Base-by-base conservation (phyloP, 2,888 invertebrate species). In the Cosmorhoe ocellata region DNA sequence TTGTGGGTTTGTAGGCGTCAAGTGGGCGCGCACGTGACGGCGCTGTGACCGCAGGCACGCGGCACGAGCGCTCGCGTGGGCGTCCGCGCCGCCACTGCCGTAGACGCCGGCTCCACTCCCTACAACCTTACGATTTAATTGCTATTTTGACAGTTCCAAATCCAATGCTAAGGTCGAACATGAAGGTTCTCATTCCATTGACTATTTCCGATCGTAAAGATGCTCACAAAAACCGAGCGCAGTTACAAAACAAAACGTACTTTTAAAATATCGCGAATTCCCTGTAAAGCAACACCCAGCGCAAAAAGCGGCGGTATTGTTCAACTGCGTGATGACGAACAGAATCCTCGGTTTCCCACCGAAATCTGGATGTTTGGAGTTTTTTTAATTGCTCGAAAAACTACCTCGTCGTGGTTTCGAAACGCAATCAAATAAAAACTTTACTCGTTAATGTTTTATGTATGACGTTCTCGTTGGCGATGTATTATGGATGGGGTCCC, bases 391-490 rank as follows among this genome's bases (percentile, higher is more conserved):
- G 77, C 74, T 74, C 68, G 64, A 71, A 76, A 80, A 81, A 81
- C 70, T 48, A 45, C 50, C 56, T 72, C 77, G 76, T 72, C 69
- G 76, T 71, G 76, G 74, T 79, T 74, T 69, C 74, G 76, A 73
- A 79, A 69, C 79, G 83, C 84, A 82, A 84, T 84, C 84, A 85
- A 84, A 87, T 86, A 89, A 89, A 88, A 90, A 89, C 79, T 58
- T 75, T 82, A 82, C 85, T 82, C 79, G 84, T 84, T 82, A 82
- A 90, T 90, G 88, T 87, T 84, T 89, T 83, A 89, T 90, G 85
- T 84, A 89, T 89, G 78, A 80, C 67, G 75, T 80, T 78, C 77
- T 66, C 72, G 76, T 71, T 51, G 74, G 69, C 79, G 69, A 86
- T 89, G 81, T 87, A 89, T 88, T 76, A 89, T 90, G 85, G 80